These are phyloP conservation scores for Nothoprocta perdicaria DNA, from an alignment of 2,113 vertebrate genomes.

Conservation along the genomic window DNA sequence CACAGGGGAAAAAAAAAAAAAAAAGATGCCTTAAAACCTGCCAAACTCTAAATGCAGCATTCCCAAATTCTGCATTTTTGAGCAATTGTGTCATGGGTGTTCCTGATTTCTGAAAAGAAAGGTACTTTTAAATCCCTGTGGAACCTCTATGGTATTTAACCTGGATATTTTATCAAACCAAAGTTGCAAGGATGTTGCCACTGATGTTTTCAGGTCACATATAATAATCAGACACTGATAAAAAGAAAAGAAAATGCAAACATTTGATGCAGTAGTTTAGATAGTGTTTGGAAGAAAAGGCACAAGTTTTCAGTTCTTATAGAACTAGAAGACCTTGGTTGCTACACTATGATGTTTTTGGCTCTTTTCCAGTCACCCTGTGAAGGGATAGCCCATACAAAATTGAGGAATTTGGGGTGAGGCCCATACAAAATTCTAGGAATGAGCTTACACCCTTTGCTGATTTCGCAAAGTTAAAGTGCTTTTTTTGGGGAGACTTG, in stretches of 20 bases:
- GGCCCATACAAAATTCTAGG: background rate
- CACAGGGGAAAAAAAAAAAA: background rate
- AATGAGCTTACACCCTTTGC: background rate
- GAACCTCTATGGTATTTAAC: background rate
- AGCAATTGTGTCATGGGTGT: background rate
- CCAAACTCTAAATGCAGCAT: background rate
- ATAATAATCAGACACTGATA: background rate
- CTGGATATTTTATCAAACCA: background rate
- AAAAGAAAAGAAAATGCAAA: background rate
- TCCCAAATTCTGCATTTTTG: background rate
- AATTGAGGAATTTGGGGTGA: background rate
- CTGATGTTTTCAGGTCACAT: background rate
- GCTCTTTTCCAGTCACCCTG: background rate
- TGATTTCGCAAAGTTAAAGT: background rate
- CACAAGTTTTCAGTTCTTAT: background rate
- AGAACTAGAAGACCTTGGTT: background rate
- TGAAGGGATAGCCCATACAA: background rate
- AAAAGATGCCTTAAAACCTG: background rate
- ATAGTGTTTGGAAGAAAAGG: background rate
- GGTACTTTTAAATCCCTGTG: background rate
- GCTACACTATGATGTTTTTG: background rate
- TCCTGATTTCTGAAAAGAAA: background rate
- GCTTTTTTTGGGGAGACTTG: background rate
- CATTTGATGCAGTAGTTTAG: background rate
- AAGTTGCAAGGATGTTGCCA: background rate